Base-by-base conservation (phyloP, 2,888 invertebrate species). In the Xestobium rufovillosum region DNA sequence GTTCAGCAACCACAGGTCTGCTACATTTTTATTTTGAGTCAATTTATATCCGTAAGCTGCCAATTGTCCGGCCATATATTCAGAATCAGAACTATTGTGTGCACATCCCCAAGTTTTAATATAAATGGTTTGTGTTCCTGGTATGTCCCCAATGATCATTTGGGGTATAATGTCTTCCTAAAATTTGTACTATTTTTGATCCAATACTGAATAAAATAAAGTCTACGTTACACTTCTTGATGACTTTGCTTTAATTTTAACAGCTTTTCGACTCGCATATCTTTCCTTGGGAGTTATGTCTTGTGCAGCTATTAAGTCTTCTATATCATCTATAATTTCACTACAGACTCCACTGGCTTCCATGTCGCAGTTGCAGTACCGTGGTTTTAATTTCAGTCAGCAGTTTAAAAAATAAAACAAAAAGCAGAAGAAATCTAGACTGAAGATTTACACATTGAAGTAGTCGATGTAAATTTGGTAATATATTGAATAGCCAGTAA, bases 31-130 rank as follows among this genome's bases (percentile, higher is more conserved):
- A 41, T 86, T 77, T 28, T 86, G 80, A 0, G 85, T 87, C 30
- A 95, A 71, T 36, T 73, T 76, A 62, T 94, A 96, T 0, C 95
- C 96, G 54, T 83, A 87, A 0, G 83, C 76, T 0, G 88, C 83
- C 38, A 98, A 68, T 51, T 94, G 81, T 0, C 97, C 97, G 0
- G 94, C 92, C 97, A 98, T 98, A 61, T 98, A 98, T 69, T 98
- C 97, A 1, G 91, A 87, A 63, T 98, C 97, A 0, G 94, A 94
- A 61, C 81, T 94, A 65, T 98, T 98, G 68, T 98, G 97, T 0
- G 95, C 86, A 63, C 96, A 97, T 3, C 96, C 96, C 96, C 95
- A 96, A 38, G 95, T 96, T 67, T 91, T 91, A 2, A 95, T 75
- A 53, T 80, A 91, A 29, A 92, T 76, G 28, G 71, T 79, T 63